Conservation (phyloP, 2,888 invertebrate genomes). For the Autographa gamma region DNA sequence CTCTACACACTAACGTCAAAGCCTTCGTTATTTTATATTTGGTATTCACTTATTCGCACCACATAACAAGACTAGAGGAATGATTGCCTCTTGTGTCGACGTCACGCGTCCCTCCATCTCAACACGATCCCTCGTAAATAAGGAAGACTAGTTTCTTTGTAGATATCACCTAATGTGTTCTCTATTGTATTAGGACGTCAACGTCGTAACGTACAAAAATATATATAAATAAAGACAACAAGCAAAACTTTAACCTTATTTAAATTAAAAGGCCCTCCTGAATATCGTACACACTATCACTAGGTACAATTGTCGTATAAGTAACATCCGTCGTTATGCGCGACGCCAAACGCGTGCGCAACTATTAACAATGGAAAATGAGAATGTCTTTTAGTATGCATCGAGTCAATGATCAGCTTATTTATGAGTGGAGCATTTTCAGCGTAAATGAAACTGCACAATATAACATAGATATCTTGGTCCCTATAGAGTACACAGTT, state of each 20-base stretch:
- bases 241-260: constrained; percentile 83
- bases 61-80: constrained; percentile 88
- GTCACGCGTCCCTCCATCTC: constrained; percentile 63
- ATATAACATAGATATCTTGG: constrained; percentile 68
- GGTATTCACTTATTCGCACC: constrained; percentile 88
- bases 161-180: constrained; percentile 86
- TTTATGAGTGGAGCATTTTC: constrained; percentile 48
- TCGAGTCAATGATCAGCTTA: constrained; percentile 56
- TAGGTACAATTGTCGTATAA: constrained; percentile 69
- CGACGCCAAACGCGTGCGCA: constrained; percentile 58
- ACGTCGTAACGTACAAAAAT: constrained; percentile 82
- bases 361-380: constrained; percentile 70
- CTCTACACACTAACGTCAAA: constrained; percentile 81
- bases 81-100: constrained; percentile 86
- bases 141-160: constrained; percentile 88
- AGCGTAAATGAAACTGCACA: constrained; percentile 61
- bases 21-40: constrained; percentile 86
- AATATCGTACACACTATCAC: constrained; percentile 83
- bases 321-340: constrained; percentile 67
- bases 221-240: constrained; percentile 85
- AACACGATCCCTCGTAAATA: constrained; percentile 76
- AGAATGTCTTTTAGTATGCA: constrained; percentile 82
- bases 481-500: constrained; percentile 73
- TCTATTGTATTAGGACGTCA: constrained; percentile 80
- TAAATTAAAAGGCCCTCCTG: constrained; percentile 85